Evolutionary conservation across 2,888 invertebrate species (phyloP).

Genomic region (Athrips mouffetella): DNA sequence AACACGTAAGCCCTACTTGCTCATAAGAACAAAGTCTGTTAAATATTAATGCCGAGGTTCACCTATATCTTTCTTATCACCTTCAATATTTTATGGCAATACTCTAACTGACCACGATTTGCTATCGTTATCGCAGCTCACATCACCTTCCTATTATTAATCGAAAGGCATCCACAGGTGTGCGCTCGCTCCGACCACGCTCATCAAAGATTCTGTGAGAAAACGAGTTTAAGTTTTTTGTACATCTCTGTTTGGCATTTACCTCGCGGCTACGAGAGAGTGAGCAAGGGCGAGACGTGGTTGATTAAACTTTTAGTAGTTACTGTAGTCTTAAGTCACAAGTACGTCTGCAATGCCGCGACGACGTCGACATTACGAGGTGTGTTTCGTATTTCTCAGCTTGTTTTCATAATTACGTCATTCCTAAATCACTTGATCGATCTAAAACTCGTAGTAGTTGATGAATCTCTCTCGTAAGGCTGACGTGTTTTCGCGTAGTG

Average conservation of each 20-base stretch:
- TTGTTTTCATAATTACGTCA: constrained; percentile 72
- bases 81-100: background rate
- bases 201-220: background rate
- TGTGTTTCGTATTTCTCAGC: constrained; percentile 47
- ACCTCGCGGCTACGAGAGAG: constrained; percentile 6
- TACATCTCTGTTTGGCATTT: constrained; percentile 5
- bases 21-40: no score
- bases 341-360: constrained; percentile 41
- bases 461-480: constrained; percentile 23
- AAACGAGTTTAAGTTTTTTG: constrained; percentile 10
- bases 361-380: constrained; percentile 42
- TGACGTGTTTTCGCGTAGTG: constrained; percentile 37
- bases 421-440: constrained; percentile 37
- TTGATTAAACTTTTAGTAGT: constrained; percentile 29
- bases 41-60: background rate
- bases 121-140: background rate
- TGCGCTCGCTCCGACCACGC: background rate
- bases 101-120: background rate
- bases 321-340: constrained; percentile 42
- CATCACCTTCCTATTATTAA: background rate
- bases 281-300: constrained; percentile 7
- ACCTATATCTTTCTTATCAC: background rate
- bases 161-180: background rate
- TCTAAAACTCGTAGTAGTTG: constrained; percentile 35
- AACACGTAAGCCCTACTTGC: no score